Conservation (phyloP, 2,113 vertebrate genomes). For the Craseonycteris thonglongyai region DNA sequence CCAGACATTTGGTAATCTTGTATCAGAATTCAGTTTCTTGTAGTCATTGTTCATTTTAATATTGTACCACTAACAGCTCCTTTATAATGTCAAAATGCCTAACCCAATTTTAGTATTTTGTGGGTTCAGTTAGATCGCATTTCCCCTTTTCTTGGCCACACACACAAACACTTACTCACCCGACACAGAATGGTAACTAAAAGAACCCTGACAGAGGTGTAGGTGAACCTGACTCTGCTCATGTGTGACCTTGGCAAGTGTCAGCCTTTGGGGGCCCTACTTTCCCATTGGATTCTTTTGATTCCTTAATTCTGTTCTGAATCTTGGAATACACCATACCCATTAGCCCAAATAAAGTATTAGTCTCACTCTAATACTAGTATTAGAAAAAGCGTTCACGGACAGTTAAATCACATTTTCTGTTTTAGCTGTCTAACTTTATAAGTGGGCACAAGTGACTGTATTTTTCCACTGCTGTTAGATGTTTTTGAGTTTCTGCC, state of each 20-base stretch:
- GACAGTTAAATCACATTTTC: conserved; percentile 13
- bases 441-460: background rate
- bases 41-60: background rate
- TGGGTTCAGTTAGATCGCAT: background rate
- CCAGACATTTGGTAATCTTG: conserved; percentile 16
- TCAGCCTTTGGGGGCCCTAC: background rate
- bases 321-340: background rate
- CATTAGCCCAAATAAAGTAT: background rate
- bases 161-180: background rate
- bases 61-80: background rate
- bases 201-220: background rate
- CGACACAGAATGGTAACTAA: background rate
- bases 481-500: background rate
- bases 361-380: background rate
- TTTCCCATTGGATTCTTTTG: background rate
- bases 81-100: background rate
- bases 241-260: background rate
- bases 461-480: background rate
- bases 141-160: background rate
- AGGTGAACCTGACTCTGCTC: background rate
- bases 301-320: background rate
- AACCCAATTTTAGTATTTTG: background rate
- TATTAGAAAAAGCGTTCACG: background rate
- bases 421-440: background rate
- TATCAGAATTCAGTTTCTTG: background rate